Evolutionary conservation across 1,140 invertebrate species (phyloP).

Genomic region (Cepaea nemoralis): DNA sequence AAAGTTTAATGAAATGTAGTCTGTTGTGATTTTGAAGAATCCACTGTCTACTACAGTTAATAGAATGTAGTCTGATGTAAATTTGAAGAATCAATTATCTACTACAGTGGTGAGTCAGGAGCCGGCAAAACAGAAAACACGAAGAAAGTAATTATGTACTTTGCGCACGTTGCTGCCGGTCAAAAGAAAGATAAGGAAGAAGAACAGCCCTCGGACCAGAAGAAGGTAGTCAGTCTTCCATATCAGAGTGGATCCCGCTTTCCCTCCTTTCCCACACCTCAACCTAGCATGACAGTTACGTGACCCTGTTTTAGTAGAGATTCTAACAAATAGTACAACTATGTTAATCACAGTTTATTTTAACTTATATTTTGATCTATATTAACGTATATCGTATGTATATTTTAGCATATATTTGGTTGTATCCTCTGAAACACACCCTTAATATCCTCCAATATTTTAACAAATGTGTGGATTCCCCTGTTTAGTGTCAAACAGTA

Average conservation of each 20-base stretch:
- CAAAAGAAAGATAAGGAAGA: slow-evolving; percentile 56
- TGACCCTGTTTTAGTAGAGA: background rate
- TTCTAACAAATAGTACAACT: too few relatives aligned
- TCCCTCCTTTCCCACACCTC: background rate
- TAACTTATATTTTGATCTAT: too few relatives aligned
- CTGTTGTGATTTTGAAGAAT: background rate
- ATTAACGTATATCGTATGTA: too few relatives aligned
- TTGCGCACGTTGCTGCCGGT: slow-evolving; percentile 90
- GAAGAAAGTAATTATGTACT: slow-evolving; percentile 99
- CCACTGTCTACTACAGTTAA: background rate
- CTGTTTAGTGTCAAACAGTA: too few relatives aligned
- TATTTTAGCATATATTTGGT: too few relatives aligned
- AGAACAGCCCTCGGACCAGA: slow-evolving; percentile 40
- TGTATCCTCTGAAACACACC: too few relatives aligned
- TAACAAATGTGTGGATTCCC: too few relatives aligned
- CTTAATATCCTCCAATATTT: too few relatives aligned
- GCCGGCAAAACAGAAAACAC: slow-evolving; percentile 99
- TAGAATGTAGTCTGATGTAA: background rate
- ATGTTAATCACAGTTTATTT: too few relatives aligned
- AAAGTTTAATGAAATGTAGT: too few relatives aligned
- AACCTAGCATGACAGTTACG: background rate
- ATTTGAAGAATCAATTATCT: slow-evolving; percentile 49
- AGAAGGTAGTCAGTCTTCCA: slow-evolving; percentile 44
- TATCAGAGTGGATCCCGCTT: background rate
- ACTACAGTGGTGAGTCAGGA: slow-evolving; percentile 92